Evolutionary conservation across 2,888 invertebrate species (phyloP).

Genomic region (Cosmopolites sordidus): DNA sequence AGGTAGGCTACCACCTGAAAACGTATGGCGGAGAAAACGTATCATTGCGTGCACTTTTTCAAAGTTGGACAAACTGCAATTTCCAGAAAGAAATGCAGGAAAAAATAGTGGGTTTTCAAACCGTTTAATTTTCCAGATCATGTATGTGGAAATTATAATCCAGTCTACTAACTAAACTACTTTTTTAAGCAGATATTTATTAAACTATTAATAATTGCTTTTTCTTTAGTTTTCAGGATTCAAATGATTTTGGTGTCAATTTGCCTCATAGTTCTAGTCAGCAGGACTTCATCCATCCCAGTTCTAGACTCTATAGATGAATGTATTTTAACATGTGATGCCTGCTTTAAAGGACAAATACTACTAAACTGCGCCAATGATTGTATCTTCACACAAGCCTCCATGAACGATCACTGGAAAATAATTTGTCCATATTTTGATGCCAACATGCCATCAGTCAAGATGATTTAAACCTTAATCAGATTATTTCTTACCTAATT

Average conservation of each 20-base stretch:
- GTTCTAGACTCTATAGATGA: slow-evolving; percentile 36
- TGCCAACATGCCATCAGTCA: slow-evolving; percentile 14
- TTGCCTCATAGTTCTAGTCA: slow-evolving; percentile 1
- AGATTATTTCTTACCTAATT: no score
- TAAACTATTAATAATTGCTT: neutral
- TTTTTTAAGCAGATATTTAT: no score
- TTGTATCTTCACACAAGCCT: slow-evolving; percentile 35
- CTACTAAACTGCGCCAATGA: slow-evolving; percentile 39
- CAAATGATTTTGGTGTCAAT: neutral
- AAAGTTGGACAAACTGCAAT: no score
- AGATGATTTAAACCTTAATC: slow-evolving; percentile 14
- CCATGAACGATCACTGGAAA: slow-evolving; percentile 32
- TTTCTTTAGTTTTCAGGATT: slow-evolving; percentile 12
- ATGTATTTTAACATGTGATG: slow-evolving; percentile 39
- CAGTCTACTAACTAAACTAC: no score
- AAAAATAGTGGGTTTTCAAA: no score
- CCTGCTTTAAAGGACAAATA: slow-evolving; percentile 35
- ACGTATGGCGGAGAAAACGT: no score
- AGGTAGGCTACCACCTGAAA: no score
- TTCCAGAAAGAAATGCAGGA: no score
- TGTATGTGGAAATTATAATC: no score
- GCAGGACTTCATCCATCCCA: slow-evolving; percentile 9
- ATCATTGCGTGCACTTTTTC: no score
- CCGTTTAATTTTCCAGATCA: no score
- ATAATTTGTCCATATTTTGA: slow-evolving; percentile 31